A percentile compares a stretch with the other conserved stretches of the same genome.
These are phyloP conservation scores for Fragum whitleyi DNA, from an alignment of 2,888 invertebrate species.

Conservation along the genomic window DNA sequence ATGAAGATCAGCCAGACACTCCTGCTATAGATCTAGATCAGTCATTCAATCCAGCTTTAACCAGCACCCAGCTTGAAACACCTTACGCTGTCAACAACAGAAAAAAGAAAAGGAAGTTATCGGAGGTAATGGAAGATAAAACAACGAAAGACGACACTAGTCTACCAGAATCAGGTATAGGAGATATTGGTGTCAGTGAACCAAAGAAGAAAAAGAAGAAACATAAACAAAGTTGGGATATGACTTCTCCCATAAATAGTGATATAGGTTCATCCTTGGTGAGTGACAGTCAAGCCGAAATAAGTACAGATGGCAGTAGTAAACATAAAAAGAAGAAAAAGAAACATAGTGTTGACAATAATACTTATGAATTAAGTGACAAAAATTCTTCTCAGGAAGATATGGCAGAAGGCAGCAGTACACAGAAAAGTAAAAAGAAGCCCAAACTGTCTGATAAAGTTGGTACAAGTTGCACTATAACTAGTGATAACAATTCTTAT, in stretches of 20 bases:
- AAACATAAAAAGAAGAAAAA: slow-evolving; percentile 11
- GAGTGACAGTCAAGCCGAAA: neutral
- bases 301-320: neutral
- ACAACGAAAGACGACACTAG: neutral
- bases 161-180: neutral
- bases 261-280: neutral
- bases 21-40: neutral
- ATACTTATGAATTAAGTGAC: neutral
- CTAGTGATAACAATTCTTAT: no score
- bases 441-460: neutral
- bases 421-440: neutral
- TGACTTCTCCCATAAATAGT: neutral
- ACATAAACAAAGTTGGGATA: neutral
- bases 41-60: slow-evolving; percentile 10
- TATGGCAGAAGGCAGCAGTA: neutral
- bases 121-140: neutral
- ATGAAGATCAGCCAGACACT: neutral
- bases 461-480: no score
- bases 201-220: slow-evolving; percentile 4
- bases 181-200: neutral
- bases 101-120: neutral
- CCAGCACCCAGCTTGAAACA: slow-evolving; percentile 28
- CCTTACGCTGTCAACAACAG: neutral
- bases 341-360: neutral
- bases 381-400: neutral